Evolutionary conservation across 2,888 invertebrate genomes (phyloP).

Genomic region (Parapristionchus giblindavisi): DNA sequence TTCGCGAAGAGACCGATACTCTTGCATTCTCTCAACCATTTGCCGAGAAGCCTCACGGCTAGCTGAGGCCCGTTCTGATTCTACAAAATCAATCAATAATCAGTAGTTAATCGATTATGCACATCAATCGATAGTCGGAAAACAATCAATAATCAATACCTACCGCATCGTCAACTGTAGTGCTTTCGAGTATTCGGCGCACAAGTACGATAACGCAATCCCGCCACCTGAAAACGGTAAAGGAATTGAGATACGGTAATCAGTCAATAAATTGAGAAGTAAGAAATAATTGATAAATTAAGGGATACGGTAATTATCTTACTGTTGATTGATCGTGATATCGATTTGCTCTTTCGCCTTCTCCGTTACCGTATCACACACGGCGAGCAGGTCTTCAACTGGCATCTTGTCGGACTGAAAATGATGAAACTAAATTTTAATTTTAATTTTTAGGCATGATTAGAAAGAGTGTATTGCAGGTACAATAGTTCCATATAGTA

Average conservation of each 20-base stretch:
- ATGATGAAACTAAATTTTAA: background rate
- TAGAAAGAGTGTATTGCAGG: background rate
- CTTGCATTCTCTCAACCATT: background rate
- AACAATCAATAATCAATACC: background rate
- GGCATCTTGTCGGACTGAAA: conserved; percentile 14
- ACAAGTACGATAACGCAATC: conserved; percentile 14
- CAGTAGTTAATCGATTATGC: background rate
- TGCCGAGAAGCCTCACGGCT: background rate
- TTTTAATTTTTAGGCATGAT: background rate
- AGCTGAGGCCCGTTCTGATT: background rate
- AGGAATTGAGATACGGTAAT: too few species aligned
- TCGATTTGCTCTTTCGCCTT: conserved; percentile 13
- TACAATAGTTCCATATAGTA: background rate
- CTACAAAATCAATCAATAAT: background rate
- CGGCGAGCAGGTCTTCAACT: conserved; percentile 3
- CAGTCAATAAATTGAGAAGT: too few species aligned
- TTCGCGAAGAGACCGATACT: background rate
- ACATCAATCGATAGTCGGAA: background rate
- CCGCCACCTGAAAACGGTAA: conserved; percentile 25
- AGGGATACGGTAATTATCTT: background rate
- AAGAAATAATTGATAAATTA: too few species aligned
- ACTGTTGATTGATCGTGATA: conserved; percentile 9
- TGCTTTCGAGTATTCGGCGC: conserved; percentile 6
- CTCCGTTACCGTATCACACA: conserved; percentile 15
- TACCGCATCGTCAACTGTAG: conserved; percentile 8